These are phyloP conservation scores for Chrysemys picta DNA, from an alignment of 2,113 vertebrate species.

Conservation along the genomic window DNA sequence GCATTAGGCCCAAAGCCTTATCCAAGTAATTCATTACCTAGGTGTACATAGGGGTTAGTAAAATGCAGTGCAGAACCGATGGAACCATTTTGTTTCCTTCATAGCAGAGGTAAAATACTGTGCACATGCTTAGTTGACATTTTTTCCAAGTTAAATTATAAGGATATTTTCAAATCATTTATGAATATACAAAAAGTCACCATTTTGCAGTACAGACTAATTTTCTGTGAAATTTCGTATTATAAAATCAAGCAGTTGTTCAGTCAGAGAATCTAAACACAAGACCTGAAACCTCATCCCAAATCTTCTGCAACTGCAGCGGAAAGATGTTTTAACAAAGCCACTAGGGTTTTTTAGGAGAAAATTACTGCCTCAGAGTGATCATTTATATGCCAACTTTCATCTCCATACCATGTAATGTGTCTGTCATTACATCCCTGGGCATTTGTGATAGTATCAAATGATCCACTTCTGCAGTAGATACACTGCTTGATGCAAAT, in stretches of 20 bases:
- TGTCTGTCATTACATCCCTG: background rate
- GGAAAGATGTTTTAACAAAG: background rate
- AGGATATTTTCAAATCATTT: background rate
- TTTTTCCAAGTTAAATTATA: background rate
- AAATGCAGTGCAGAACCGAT: background rate
- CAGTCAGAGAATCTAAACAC: fast-evolving
- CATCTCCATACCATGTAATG: background rate
- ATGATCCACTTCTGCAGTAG: background rate
- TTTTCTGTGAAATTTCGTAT: background rate
- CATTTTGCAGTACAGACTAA: no score
- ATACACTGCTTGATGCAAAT: background rate
- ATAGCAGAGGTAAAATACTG: fast-evolving
- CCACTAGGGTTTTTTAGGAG: background rate
- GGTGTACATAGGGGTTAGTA: background rate
- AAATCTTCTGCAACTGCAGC: no score
- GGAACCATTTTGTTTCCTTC: background rate
- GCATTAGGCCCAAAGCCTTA: background rate
- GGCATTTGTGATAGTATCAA: background rate
- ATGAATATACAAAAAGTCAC: background rate
- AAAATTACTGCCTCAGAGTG: background rate
- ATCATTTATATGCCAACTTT: background rate
- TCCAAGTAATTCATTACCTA: background rate
- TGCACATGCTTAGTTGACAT: background rate
- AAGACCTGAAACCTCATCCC: background rate
- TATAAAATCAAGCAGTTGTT: background rate